phyloP scores from a whole-genome alignment of 2,888 invertebrate genomes.

The Drosophila affinis region DNA sequence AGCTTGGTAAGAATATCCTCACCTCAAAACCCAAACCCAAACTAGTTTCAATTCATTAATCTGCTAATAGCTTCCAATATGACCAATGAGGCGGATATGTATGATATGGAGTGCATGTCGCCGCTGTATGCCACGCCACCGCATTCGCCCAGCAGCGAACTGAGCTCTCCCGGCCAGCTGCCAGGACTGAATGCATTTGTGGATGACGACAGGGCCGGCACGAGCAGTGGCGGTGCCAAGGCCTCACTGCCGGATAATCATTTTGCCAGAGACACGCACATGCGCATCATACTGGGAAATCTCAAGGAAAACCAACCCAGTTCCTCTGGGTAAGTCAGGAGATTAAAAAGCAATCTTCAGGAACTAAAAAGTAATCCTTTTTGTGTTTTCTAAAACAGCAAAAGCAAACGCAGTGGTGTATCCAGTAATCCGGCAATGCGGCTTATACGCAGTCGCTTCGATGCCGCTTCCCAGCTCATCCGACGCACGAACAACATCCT shows the following conservation, averaged over 20 bases:
- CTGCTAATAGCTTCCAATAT: conserved; percentile 61
- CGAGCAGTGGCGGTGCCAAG: conserved; percentile 68
- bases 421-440: conserved; percentile 94
- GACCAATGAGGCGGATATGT: conserved; percentile 84
- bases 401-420: conserved; percentile 92
- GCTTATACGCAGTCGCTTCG: conserved; percentile 86
- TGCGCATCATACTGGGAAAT: conserved; percentile 93
- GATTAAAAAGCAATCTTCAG: neutral
- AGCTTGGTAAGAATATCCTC: conserved; percentile 74
- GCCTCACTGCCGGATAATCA: conserved; percentile 88
- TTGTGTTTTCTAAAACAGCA: conserved; percentile 71
- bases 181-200: conserved; percentile 83
- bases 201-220: conserved; percentile 81
- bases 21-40: neutral
- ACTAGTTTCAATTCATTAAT: neutral
- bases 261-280: conserved; percentile 95
- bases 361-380: neutral
- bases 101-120: conserved; percentile 85
- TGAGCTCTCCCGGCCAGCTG: conserved; percentile 85
- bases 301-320: conserved; percentile 83
- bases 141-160: conserved; percentile 88
- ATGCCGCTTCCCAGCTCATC: conserved; percentile 84
- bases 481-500: conserved; percentile 84
- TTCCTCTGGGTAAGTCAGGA: conserved; percentile 79
- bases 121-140: conserved; percentile 93